Evolutionary conservation across 30 jellyfish, hydroid and myxozoan genomes (phyloP), one percentile per base, ranked within the genome.

Genomic region (Euphysa ruthae): DNA sequence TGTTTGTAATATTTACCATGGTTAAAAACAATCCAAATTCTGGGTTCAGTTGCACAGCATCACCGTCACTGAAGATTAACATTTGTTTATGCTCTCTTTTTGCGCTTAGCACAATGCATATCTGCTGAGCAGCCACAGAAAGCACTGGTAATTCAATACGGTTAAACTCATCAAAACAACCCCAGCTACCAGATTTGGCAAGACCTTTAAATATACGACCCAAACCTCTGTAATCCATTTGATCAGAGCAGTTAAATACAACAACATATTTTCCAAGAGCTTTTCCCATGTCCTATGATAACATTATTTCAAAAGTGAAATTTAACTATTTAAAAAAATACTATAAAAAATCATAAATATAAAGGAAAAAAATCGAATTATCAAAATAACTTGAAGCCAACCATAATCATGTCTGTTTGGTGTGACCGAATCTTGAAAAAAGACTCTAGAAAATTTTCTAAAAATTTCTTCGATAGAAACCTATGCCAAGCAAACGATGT

Each of bases 71-170:
- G 58, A 83, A 83, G 35, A 83, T 71, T 73, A 83, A 83, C 23
- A 74, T 83, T 49, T 44, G 70, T 80, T 83, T 83, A 27, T 89
- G 84, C 77, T 83, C 95, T 79, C 76, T 83, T 74, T 83, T 83
- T 14, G 90, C 65, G 27, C 85, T 70, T 5, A 83, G 77, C 15
- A 83, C 87, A 49, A 83, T 74, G 73, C 68, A 83, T 16, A 83
- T 83, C 43, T 83, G 95, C 78, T 83, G 95, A 22, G 95, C 95
- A 83, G 95, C 95, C 14, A 83, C 95, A n/a, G 95, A 83, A 38
- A 83, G 55, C 13, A 83, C 95, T 12, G 95, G 95, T 49, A 83
- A 49, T 22, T 83, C 95, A 18, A 83, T 83, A 20, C 95, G 82
- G 57, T 83, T 83, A 55, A 83, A 83, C 49, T 83, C 95, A 60